A percentile compares a stretch with the other conserved stretches of the same genome.
phyloP scores from a whole-genome alignment of 2,113 vertebrate species.

The Mastomys coucha region DNA sequence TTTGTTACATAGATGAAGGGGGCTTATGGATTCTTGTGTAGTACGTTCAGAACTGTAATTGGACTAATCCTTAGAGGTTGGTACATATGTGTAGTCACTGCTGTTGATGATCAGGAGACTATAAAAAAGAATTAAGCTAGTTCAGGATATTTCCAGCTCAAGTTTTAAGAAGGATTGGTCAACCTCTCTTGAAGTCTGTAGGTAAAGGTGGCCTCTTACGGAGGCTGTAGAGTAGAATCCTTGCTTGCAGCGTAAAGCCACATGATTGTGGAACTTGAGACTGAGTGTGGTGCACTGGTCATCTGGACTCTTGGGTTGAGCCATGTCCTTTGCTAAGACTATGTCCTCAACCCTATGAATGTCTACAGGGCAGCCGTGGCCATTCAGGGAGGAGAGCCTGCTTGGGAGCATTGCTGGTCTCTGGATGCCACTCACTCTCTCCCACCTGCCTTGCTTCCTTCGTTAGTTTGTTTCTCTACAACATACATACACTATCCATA shows the following conservation, averaged over 20 bases:
- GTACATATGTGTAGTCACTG: fast-evolving
- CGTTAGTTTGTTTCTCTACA: neutral
- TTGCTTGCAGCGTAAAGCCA: neutral
- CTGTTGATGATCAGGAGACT: neutral
- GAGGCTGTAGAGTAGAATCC: neutral
- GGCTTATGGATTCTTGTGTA: neutral
- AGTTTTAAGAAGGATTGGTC: neutral
- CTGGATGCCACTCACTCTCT: neutral
- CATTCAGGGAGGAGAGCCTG: neutral
- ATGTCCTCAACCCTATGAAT: neutral
- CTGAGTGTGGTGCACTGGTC: neutral
- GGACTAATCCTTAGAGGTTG: neutral
- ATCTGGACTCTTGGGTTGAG: neutral
- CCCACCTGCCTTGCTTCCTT: neutral
- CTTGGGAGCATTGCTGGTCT: fast-evolving
- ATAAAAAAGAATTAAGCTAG: neutral
- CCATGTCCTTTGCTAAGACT: neutral
- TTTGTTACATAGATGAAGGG: neutral
- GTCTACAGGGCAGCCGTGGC: neutral
- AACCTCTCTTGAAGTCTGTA: neutral
- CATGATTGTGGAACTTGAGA: neutral
- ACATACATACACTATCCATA: neutral
- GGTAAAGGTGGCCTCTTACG: neutral
- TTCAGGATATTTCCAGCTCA: neutral
- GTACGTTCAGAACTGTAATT: neutral